Conservation (phyloP, 2,888 invertebrate species). For the Cephus runcator region DNA sequence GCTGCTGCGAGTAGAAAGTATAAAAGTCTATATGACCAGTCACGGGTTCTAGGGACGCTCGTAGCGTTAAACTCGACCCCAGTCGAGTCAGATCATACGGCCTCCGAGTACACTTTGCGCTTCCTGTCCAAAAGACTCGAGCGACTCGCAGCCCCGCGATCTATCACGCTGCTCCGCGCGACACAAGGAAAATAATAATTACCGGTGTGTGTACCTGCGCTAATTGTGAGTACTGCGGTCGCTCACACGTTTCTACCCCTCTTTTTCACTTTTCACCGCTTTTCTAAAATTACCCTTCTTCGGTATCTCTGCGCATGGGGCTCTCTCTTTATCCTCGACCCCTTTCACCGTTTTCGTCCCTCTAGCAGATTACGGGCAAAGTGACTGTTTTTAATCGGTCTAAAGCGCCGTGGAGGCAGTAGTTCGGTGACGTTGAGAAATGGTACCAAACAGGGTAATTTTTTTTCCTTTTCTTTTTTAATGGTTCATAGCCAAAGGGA, state of each 20-base stretch:
- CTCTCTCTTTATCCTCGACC: not conserved
- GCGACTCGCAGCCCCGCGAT: not conserved
- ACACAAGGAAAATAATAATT: not conserved
- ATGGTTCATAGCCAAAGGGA: not conserved
- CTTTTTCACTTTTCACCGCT: not conserved
- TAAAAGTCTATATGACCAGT: not conserved
- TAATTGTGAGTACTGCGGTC: not conserved
- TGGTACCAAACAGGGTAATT: not conserved
- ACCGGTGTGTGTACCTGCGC: not conserved
- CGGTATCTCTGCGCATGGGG: not conserved
- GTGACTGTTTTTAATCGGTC: not conserved
- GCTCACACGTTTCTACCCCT: not conserved
- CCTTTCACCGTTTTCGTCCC: not conserved
- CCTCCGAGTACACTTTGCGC: not conserved
- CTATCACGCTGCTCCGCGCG: not conserved
- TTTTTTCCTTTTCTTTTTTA: not conserved
- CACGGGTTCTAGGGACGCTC: not conserved
- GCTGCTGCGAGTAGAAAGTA: not conserved
- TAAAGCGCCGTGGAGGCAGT: not conserved
- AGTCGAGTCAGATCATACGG: not conserved
- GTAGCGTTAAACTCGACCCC: not conserved
- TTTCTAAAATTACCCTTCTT: not conserved
- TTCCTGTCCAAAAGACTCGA: not conserved
- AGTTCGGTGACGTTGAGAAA: not conserved
- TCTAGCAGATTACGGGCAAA: not conserved